Conservation (phyloP, 2,113 vertebrate species). For the Procavia capensis region DNA sequence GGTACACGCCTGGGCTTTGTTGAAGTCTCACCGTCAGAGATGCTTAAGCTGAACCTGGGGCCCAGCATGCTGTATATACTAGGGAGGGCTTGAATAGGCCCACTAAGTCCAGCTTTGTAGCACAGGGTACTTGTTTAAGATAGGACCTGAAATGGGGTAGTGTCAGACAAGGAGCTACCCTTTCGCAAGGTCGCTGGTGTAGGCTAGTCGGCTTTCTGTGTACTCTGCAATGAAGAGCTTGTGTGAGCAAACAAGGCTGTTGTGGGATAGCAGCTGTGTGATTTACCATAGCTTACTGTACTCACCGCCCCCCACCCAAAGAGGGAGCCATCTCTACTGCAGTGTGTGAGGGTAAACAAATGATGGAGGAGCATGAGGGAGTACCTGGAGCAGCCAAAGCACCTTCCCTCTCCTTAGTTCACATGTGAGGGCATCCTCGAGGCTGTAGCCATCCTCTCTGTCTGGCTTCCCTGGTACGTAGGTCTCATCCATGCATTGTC, state of each 20-base stretch:
- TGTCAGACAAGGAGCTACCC: neutral
- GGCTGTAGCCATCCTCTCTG: neutral
- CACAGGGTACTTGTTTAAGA: neutral
- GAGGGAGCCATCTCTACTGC: neutral
- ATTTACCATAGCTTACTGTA: neutral
- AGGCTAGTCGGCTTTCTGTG: neutral
- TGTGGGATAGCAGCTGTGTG: neutral
- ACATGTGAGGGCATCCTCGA: neutral
- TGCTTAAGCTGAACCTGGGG: neutral
- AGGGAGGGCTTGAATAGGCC: neutral
- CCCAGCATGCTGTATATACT: neutral
- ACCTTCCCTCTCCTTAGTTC: neutral
- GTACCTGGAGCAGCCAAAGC: neutral
- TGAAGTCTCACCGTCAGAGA: neutral
- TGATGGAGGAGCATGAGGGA: neutral
- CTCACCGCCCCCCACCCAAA: neutral
- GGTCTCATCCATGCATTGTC: neutral
- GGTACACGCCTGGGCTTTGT: neutral
- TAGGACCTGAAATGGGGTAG: neutral
- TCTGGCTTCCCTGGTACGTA: neutral
- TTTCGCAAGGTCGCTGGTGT: neutral
- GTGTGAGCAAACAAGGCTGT: neutral
- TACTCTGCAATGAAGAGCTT: neutral
- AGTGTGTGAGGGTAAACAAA: neutral
- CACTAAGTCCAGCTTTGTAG: neutral